These are phyloP conservation scores for Eupristina koningsbergeri DNA, from an alignment of 1,140 invertebrate genomes.

Conservation along the genomic window DNA sequence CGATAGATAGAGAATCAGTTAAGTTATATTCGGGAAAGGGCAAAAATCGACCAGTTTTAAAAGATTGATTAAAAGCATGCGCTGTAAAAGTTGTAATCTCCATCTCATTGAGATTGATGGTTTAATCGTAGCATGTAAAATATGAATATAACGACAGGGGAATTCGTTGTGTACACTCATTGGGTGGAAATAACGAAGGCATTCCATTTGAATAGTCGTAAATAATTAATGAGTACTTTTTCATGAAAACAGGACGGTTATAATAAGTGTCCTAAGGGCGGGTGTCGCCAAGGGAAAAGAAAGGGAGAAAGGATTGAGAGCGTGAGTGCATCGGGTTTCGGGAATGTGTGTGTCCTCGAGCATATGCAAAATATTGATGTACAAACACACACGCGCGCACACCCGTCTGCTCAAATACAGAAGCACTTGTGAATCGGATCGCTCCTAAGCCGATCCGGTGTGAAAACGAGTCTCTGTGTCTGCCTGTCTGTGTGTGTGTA, in stretches of 20 bases:
- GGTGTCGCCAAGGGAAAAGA: no score
- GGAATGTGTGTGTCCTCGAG: not conserved
- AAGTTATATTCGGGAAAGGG: no score
- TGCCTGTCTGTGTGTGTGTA: not conserved
- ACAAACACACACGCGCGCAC: no score
- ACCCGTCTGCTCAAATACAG: not conserved
- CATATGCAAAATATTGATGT: not conserved
- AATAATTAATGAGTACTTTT: not conserved
- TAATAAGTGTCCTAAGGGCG: not conserved
- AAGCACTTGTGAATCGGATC: constrained; percentile 1
- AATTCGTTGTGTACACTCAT: no score
- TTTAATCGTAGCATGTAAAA: no score
- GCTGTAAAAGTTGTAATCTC: no score
- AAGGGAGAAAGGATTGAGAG: not conserved
- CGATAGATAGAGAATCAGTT: no score
- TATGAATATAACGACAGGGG: no score
- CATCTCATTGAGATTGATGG: no score
- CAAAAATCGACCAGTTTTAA: no score
- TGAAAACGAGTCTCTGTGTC: constrained; percentile 21
- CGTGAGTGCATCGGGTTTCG: not conserved
- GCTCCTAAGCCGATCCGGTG: not conserved
- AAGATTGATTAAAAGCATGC: no score
- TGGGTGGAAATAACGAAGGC: not conserved
- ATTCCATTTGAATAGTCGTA: not conserved
- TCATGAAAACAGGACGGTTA: not conserved